Evolutionary conservation across 2,113 vertebrate species (phyloP).

Genomic region (Dascyllus trimaculatus): DNA sequence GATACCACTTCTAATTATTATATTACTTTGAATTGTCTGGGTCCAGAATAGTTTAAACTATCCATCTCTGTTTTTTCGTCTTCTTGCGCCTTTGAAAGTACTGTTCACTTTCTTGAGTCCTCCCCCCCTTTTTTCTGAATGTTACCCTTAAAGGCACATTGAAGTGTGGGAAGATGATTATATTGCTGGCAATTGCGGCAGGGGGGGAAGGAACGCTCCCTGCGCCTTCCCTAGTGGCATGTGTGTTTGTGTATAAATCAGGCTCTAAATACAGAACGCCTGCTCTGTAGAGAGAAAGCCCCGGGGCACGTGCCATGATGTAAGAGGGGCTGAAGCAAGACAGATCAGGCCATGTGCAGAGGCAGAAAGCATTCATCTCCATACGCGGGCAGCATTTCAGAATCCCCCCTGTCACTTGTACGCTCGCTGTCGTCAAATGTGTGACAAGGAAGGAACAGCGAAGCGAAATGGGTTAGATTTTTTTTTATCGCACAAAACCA

Average conservation of each 20-base stretch:
- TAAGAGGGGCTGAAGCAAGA: constrained; percentile 65
- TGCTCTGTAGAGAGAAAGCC: constrained; percentile 61
- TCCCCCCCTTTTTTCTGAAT: constrained; percentile 6
- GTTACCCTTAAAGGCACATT: constrained; percentile 53
- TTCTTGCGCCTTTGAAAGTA: constrained; percentile 26
- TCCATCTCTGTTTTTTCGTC: constrained; percentile 11
- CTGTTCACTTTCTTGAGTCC: constrained; percentile 21
- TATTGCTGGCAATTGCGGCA: constrained; percentile 53
- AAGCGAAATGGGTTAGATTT: constrained; percentile 7
- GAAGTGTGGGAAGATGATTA: constrained; percentile 69
- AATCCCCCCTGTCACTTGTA: constrained; percentile 39
- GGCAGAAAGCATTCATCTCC: constrained; percentile 57
- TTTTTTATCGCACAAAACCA: not conserved
- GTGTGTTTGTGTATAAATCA: constrained; percentile 62
- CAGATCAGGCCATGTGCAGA: constrained; percentile 65
- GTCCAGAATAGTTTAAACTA: constrained; percentile 35
- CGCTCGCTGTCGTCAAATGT: constrained; percentile 3
- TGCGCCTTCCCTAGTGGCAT: constrained; percentile 41
- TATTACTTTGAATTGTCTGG: constrained; percentile 19
- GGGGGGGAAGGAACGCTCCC: constrained; percentile 31
- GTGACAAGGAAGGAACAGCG: constrained; percentile 2
- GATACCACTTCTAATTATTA: not conserved
- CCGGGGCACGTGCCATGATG: constrained; percentile 64
- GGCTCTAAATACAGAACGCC: constrained; percentile 62
- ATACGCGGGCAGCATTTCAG: constrained; percentile 36